Evolutionary conservation across 2,113 vertebrate species (phyloP), one percentile per base, ranked within the genome.

Genomic region (Ctenodactylus gundi): DNA sequence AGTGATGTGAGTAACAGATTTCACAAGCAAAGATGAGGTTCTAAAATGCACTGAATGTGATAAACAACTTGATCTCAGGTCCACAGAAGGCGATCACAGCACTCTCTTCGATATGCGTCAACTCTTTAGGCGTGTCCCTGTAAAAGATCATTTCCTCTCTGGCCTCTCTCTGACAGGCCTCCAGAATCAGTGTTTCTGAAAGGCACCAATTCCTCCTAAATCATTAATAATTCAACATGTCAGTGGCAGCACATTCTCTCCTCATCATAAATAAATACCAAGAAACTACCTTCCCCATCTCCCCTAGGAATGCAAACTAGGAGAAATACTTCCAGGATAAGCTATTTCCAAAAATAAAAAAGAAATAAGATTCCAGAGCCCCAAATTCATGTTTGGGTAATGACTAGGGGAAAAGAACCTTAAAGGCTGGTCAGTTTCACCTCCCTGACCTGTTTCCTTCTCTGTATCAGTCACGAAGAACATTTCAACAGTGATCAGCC

Each of bases 201-300:
- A 75, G 68, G 91, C 89, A n/a, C 76, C 80, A 90, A 86, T 96
- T 93, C 68, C 93, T 93, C 84, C 80, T 64, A 83, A 36, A 55
- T 93, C 84, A 89, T 96, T 90, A 91, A 93, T 92, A 93, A 96
- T 93, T 82, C 94, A 93, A 14, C 65, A 46, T 46, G 86, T 92
- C 88, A 89, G 84, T 36, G 76, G 68, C 83, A 88, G 57, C 49
- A 68, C 60, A 78, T 76, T 93, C 62, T 86, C 23, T 96, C 78
- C 55, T 88, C 51, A 57, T 80, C 60, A 12, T 86, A 94, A 95
- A 85, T 70, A 92, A 90, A 84, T 55, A 93, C 57, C 53, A 75
- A 84, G 76, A 92, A 88, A 95, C 81, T 58, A 55, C 25, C 67
- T 90, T 76, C 41, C 20, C 11, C 51, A 20, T 53, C 53, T 83